phyloP scores from a whole-genome alignment of 2,888 invertebrate species.

The Subacronicta megacephala region DNA sequence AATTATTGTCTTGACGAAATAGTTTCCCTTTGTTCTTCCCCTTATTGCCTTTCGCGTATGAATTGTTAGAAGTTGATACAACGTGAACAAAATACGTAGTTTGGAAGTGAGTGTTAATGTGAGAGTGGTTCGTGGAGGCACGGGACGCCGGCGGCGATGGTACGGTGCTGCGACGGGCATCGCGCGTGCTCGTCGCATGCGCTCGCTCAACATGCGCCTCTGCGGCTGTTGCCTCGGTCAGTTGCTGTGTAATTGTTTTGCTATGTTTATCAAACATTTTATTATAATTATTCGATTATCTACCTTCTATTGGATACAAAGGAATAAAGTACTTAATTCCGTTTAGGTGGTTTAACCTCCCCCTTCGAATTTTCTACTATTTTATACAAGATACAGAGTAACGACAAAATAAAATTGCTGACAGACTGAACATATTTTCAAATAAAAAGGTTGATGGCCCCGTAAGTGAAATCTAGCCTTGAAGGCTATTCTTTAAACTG shows the following conservation, averaged over 20 bases:
- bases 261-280: conserved; percentile 24
- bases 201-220: conserved; percentile 84
- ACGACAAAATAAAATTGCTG: too few species aligned
- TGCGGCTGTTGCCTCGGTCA: conserved; percentile 87
- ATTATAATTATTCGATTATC: too few species aligned
- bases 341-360: too few species aligned
- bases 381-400: too few species aligned
- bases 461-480: too few species aligned
- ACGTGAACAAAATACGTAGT: conserved; percentile 74
- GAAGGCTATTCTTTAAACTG: too few species aligned
- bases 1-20: conserved; percentile 12
- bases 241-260: conserved; percentile 59
- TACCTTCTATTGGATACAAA: too few species aligned
- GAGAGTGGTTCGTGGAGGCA: conserved; percentile 73
- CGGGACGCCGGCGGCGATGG: conserved; percentile 69
- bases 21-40: background rate
- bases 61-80: conserved; percentile 39
- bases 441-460: too few species aligned
- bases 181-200: conserved; percentile 76
- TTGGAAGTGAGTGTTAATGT: conserved; percentile 80
- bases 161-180: conserved; percentile 75
- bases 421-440: too few species aligned
- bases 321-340: too few species aligned
- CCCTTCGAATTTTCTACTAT: too few species aligned
- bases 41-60: conserved; percentile 40